A percentile compares a stretch with the other conserved stretches of the same genome.
Evolutionary conservation across 2,113 vertebrate species (phyloP).

Genomic region (Pluvianellus socialis): DNA sequence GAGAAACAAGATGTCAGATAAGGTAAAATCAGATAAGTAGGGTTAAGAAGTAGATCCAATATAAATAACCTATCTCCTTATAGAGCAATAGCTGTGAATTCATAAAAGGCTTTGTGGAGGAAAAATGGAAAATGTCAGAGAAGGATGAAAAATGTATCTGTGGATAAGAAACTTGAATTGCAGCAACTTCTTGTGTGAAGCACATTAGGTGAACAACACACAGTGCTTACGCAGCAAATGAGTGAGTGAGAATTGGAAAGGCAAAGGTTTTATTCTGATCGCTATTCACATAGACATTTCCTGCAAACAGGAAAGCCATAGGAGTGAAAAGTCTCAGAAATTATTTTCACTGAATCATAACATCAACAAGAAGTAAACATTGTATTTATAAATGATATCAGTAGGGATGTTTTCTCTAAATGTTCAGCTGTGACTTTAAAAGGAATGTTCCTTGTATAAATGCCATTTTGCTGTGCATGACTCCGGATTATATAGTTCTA

Average conservation of each 20-base stretch:
- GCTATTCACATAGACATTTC: neutral
- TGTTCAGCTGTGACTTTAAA: neutral
- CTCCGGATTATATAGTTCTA: neutral
- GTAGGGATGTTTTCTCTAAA: neutral
- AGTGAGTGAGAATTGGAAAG: neutral
- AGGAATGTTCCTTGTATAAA: neutral
- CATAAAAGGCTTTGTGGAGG: neutral
- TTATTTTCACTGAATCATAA: neutral
- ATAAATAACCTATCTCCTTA: neutral
- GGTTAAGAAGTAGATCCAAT: neutral
- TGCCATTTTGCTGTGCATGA: neutral
- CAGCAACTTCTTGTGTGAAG: neutral
- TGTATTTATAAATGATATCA: neutral
- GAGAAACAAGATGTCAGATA: slow-evolving; percentile 7
- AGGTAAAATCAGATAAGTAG: neutral
- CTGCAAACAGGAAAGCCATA: neutral
- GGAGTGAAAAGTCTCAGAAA: neutral
- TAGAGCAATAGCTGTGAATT: neutral
- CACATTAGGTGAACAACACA: neutral
- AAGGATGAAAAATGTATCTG: neutral
- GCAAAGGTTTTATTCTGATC: neutral
- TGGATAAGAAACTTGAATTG: neutral
- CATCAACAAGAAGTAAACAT: neutral
- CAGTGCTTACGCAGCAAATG: neutral
- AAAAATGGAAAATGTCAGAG: neutral